These are phyloP conservation scores for Venturia canescens DNA, from an alignment of 1,140 invertebrate species.

Conservation along the genomic window DNA sequence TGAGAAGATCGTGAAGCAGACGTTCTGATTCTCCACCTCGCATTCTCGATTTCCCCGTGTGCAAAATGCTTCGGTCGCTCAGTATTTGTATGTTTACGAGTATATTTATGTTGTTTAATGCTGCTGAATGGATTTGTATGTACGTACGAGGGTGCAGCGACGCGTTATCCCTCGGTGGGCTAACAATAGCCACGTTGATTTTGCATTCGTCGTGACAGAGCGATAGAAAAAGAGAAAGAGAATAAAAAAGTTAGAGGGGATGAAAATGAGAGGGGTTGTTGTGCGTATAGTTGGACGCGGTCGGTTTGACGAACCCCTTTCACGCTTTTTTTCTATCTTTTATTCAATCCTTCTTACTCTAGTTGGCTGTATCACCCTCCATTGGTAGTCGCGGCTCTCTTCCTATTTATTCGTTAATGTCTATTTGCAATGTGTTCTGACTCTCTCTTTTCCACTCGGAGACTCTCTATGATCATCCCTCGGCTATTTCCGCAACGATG, in stretches of 20 bases:
- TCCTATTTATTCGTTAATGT: slow-evolving; percentile 14
- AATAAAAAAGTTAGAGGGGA: background rate
- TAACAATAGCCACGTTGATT: slow-evolving; percentile 54
- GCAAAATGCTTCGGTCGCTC: background rate
- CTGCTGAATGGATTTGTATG: background rate
- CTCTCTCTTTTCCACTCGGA: slow-evolving; percentile 1
- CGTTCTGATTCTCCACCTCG: slow-evolving; percentile 24
- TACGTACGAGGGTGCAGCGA: slow-evolving; percentile 26
- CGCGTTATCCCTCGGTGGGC: slow-evolving; percentile 16
- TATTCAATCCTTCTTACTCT: slow-evolving; percentile 36
- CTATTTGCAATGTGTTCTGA: background rate
- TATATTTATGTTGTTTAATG: slow-evolving; percentile 40
- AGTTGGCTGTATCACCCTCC: slow-evolving; percentile 26
- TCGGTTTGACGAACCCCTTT: slow-evolving; percentile 54
- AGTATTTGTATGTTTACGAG: background rate
- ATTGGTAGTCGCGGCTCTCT: background rate
- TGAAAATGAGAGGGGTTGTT: slow-evolving; percentile 37
- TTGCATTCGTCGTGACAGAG: slow-evolving; percentile 46
- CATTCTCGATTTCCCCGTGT: slow-evolving; percentile 20
- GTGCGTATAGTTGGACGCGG: slow-evolving; percentile 24
- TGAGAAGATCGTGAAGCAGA: background rate
- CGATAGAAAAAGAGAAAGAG: background rate
- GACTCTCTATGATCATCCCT: slow-evolving; percentile 41
- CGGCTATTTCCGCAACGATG: slow-evolving; percentile 60
- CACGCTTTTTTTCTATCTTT: slow-evolving; percentile 42